A percentile compares a stretch with the other conserved stretches of the same genome.
Evolutionary conservation across 2,888 invertebrate genomes (phyloP).

Genomic region (Dasypolia templi): DNA sequence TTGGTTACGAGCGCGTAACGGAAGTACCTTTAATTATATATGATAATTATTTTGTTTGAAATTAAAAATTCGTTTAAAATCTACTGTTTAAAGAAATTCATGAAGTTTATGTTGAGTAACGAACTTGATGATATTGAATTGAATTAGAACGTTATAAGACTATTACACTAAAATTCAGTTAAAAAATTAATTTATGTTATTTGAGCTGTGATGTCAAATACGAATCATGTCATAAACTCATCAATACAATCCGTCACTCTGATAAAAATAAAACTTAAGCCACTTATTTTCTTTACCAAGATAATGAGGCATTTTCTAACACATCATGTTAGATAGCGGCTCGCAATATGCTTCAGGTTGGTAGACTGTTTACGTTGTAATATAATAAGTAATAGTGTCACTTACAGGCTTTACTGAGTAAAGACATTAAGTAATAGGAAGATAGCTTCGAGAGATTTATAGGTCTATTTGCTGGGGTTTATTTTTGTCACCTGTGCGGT

Average conservation of each 20-base stretch:
- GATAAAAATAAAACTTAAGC: not conserved
- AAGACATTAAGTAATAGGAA: constrained; percentile 37
- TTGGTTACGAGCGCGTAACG: no score
- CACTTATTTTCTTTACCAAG: constrained; percentile 1
- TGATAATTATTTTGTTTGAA: no score
- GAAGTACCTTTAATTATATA: no score
- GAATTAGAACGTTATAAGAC: no score
- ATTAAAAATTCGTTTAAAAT: no score
- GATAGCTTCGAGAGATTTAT: constrained; percentile 30
- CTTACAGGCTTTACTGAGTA: constrained; percentile 37
- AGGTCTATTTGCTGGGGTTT: constrained; percentile 25
- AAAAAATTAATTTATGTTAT: no score
- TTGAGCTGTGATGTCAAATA: no score
- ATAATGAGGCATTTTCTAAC: constrained; percentile 39
- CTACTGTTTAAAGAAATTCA: no score
- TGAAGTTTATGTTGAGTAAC: no score
- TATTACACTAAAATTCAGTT: no score
- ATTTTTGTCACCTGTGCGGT: constrained; percentile 34
- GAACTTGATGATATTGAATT: no score
- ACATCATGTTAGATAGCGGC: constrained; percentile 29
- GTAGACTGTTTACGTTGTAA: constrained; percentile 43
- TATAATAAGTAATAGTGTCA: constrained; percentile 48
- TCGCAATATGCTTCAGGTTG: constrained; percentile 45
- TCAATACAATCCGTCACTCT: constrained; percentile 9
- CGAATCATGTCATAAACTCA: constrained; percentile 3